Conservation (phyloP, 2,888 invertebrate species). For the Phania funesta region DNA sequence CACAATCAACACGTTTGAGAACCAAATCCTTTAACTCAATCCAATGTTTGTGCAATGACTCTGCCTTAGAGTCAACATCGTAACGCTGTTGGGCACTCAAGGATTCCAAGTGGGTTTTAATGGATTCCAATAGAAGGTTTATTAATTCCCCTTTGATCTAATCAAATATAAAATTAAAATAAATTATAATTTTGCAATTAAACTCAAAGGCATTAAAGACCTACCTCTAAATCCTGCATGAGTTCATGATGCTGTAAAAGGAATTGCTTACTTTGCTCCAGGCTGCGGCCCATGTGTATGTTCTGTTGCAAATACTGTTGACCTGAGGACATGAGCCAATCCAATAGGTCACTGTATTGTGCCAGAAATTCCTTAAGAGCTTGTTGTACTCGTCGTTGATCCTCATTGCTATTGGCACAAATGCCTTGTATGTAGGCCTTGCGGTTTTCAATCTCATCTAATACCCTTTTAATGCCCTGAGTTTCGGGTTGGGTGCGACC, state of each 20-base stretch:
- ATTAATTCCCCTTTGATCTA: constrained; percentile 86
- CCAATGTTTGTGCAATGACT: constrained; percentile 84
- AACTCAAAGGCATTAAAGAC: background rate
- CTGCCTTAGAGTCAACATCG: constrained; percentile 84
- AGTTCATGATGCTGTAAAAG: constrained; percentile 87
- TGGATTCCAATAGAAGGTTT: constrained; percentile 83
- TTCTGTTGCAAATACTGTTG: constrained; percentile 87
- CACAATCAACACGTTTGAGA: constrained; percentile 84
- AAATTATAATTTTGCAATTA: background rate
- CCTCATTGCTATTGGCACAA: constrained; percentile 85
- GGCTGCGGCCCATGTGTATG: constrained; percentile 87
- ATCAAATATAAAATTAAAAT: constrained; percentile 65
- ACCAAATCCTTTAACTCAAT: constrained; percentile 83
- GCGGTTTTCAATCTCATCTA: constrained; percentile 88
- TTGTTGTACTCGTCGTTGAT: constrained; percentile 85
- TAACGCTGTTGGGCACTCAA: constrained; percentile 84
- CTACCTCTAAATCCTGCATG: constrained; percentile 85
- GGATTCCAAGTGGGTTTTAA: constrained; percentile 84
- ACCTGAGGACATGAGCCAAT: constrained; percentile 88
- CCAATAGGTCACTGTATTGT: constrained; percentile 85
- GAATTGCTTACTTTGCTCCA: constrained; percentile 86
- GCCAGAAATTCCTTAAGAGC: constrained; percentile 86
- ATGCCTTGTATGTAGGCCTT: constrained; percentile 84
- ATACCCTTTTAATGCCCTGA: constrained; percentile 84
- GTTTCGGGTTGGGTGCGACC: constrained; percentile 84